Percentiles rank a stretch among this genome's conserved stretches.
Evolutionary conservation across 2,113 vertebrate species (phyloP).

Genomic region (Ictidomys tridecemlineatus): DNA sequence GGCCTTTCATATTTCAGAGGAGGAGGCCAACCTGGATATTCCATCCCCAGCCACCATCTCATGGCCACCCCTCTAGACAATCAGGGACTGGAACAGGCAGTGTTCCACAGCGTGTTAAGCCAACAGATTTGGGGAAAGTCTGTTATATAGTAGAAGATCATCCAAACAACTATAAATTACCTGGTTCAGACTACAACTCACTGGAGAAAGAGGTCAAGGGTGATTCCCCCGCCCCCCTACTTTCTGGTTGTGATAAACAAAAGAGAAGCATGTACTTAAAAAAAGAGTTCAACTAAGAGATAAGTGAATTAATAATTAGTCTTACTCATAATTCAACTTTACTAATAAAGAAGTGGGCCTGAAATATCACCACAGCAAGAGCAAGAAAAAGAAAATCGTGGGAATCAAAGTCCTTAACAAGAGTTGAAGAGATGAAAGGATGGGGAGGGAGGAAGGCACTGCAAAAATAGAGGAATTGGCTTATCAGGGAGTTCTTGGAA

Average conservation of each 20-base stretch:
- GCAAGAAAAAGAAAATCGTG: neutral
- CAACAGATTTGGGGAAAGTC: neutral
- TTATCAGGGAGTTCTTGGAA: neutral
- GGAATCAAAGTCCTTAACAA: neutral
- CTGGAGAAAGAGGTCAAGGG: neutral
- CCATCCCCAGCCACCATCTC: neutral
- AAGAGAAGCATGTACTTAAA: constrained; percentile 16
- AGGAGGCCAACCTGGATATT: neutral
- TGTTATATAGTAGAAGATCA: neutral
- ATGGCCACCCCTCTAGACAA: neutral
- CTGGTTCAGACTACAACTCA: neutral
- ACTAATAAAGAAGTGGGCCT: neutral
- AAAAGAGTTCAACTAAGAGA: neutral
- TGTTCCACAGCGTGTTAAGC: neutral
- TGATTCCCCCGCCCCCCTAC: neutral
- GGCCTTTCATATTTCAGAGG: neutral
- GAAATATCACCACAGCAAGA: neutral
- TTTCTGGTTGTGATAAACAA: neutral
- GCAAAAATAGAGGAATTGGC: neutral
- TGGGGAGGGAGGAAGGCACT: neutral
- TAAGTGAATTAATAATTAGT: neutral
- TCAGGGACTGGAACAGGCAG: neutral
- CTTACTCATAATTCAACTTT: neutral
- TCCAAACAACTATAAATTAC: neutral
- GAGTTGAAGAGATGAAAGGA: neutral